These are phyloP conservation scores for Mesocentrotus franciscanus DNA, from an alignment of 53 echinoderm and acorn worm genomes.

Conservation along the genomic window DNA sequence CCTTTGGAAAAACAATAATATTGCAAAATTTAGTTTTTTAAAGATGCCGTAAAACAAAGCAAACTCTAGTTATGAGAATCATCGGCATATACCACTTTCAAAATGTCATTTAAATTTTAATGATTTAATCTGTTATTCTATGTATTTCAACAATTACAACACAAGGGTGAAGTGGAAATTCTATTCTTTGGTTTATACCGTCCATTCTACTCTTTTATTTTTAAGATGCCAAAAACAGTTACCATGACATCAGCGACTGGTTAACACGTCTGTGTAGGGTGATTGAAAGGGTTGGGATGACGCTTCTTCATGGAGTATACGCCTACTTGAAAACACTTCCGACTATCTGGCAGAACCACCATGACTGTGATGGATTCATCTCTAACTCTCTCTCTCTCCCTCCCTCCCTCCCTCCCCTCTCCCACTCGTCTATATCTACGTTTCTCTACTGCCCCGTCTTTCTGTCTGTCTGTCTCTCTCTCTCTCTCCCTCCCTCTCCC, in stretches of 20 bases:
- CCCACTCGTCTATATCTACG: not conserved
- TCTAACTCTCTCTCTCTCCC: not conserved
- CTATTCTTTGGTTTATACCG: too few species aligned
- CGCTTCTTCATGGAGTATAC: not conserved
- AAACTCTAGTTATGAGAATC: too few species aligned
- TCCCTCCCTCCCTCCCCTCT: not conserved
- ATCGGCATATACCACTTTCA: too few species aligned
- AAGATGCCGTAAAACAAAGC: too few species aligned
- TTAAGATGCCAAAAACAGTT: not conserved
- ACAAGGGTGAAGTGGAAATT: too few species aligned
- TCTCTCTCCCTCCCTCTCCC: not conserved
- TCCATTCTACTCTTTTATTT: not conserved
- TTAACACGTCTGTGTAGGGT: not conserved
- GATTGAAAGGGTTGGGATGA: not conserved
- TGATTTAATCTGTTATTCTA: too few species aligned
- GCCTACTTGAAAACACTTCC: slow-evolving; percentile 15
- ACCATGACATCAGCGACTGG: not conserved
- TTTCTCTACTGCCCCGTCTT: not conserved
- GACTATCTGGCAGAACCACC: not conserved
- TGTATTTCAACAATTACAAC: too few species aligned
- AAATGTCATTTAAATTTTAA: too few species aligned
- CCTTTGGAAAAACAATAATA: too few species aligned
- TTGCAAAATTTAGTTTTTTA: too few species aligned
- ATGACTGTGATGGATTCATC: slow-evolving; percentile 11
- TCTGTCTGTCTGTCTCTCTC: not conserved